Conservation (phyloP, 2,113 vertebrate genomes). For the Entomyzon cyanotis region DNA sequence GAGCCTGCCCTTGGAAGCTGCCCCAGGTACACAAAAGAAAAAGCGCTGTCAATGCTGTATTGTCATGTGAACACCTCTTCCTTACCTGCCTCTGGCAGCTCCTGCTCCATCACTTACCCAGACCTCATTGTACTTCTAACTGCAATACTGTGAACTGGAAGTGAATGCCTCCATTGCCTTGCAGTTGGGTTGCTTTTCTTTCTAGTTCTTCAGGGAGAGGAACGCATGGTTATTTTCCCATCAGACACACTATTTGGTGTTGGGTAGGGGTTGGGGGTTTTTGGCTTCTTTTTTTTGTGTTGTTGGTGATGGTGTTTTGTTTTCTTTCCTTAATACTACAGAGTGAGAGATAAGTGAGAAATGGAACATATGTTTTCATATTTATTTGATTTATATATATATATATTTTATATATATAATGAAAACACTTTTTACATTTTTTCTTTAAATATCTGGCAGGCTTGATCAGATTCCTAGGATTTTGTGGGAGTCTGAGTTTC, state of each 20-base stretch:
- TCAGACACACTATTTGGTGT: constrained; percentile 3
- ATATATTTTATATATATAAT: constrained; percentile 35
- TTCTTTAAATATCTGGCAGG: constrained; percentile 69
- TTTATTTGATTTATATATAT: constrained; percentile 54
- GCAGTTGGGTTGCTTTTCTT: constrained; percentile 78
- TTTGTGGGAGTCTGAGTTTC: constrained; percentile 66
- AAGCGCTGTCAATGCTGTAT: constrained; percentile 98
- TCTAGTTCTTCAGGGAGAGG: constrained; percentile 65
- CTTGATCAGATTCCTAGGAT: constrained; percentile 64
- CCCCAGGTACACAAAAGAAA: constrained; percentile 99
- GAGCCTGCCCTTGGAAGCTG: constrained; percentile 85
- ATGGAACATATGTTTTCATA: constrained; percentile 57
- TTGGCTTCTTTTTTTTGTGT: not conserved
- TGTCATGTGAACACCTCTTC: constrained; percentile 90
- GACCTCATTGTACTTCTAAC: constrained; percentile 89
- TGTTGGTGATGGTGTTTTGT: not conserved
- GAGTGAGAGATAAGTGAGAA: constrained; percentile 41
- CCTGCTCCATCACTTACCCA: constrained; percentile 75
- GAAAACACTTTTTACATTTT: constrained; percentile 50
- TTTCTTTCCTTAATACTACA: constrained; percentile 20
- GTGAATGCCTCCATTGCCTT: constrained; percentile 80
- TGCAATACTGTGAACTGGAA: constrained; percentile 87
- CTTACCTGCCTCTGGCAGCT: constrained; percentile 73
- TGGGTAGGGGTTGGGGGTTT: not conserved
- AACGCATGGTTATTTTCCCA: constrained; percentile 33